Evolutionary conservation across 2,797 vertebrate genomes (phyloP), one percentile per base, ranked within the genome.

Genomic region (Botia kubotai): DNA sequence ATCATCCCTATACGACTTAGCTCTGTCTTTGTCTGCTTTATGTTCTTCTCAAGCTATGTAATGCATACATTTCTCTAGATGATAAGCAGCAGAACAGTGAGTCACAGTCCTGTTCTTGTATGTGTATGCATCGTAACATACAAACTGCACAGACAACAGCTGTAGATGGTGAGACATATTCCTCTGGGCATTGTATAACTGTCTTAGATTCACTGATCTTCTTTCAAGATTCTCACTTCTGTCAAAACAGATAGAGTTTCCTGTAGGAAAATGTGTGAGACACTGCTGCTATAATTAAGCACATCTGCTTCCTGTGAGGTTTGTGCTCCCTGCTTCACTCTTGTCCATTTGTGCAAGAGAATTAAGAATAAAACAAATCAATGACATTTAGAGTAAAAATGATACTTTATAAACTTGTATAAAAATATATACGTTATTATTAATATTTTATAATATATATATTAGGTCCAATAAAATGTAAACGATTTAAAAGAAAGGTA

Each of bases 61-160:
- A 29, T 29, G 29, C 29, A 29, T 29, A 29, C 39, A 43, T 43
- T 10, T n/a, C n/a, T n/a, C n/a, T n/a, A n/a, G n/a, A n/a, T n/a
- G n/a, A n/a, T n/a, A n/a, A n/a, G n/a, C n/a, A n/a, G n/a, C n/a
- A n/a, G n/a, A n/a, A n/a, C n/a, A n/a, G n/a, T n/a, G 39, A 52
- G 53, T 36, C 13, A 43, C 72, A 60, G 39, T 14, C 33, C 10
- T 43, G 53, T 16, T 43, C 72, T 73, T n/a, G 60, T 73, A 58
- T 73, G 26, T 60, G 43, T 16, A 50, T 23, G 43, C 14, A 2
- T 13, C 11, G 39, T 72, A 23, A 46, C 71, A 33, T 73, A 19
- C 21, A 21, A 52, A 21, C 52, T 53, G 39, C 39, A 43, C 39
- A 43, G 52, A 17, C 52, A 60, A 73, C 19, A 57, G 70, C 52